phyloP scores from a whole-genome alignment of 2,113 vertebrate genomes.

The Macheiramphus alcinus region DNA sequence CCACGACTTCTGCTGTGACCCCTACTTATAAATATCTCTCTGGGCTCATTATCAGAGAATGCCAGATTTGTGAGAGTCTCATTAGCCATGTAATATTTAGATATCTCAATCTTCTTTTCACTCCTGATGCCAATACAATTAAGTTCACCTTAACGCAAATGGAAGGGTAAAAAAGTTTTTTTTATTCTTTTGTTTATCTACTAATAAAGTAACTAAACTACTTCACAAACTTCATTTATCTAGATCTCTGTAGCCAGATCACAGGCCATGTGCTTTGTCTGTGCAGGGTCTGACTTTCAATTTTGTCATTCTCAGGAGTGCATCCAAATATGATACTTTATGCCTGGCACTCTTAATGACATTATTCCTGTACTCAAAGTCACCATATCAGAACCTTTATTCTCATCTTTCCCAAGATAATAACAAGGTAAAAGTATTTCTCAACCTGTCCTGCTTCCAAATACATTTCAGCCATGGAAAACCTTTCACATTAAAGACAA shows the following conservation, averaged over 20 bases:
- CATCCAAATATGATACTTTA: not conserved
- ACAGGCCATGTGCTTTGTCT: not conserved
- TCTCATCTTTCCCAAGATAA: not conserved
- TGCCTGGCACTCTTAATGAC: not conserved
- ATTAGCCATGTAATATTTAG: not conserved
- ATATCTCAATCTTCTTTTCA: not conserved
- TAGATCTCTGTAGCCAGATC: not conserved
- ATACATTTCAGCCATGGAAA: not conserved
- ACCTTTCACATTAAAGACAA: not conserved
- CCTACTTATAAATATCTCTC: not conserved
- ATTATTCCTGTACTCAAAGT: not conserved
- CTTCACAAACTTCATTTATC: not conserved
- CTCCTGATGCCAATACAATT: not conserved
- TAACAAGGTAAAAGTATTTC: not conserved
- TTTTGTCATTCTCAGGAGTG: not conserved
- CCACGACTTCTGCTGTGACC: not conserved
- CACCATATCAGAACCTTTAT: not conserved
- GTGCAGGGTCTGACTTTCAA: not conserved
- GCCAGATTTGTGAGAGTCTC: not conserved
- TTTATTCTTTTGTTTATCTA: not conserved
- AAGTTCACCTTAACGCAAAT: not conserved
- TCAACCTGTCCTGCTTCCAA: not conserved
- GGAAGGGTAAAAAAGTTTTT: not conserved
- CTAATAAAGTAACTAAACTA: not conserved
- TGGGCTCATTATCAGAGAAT: not conserved